Evolutionary conservation across 2,797 vertebrate species (phyloP).

Genomic region (Phataginus tricuspis): DNA sequence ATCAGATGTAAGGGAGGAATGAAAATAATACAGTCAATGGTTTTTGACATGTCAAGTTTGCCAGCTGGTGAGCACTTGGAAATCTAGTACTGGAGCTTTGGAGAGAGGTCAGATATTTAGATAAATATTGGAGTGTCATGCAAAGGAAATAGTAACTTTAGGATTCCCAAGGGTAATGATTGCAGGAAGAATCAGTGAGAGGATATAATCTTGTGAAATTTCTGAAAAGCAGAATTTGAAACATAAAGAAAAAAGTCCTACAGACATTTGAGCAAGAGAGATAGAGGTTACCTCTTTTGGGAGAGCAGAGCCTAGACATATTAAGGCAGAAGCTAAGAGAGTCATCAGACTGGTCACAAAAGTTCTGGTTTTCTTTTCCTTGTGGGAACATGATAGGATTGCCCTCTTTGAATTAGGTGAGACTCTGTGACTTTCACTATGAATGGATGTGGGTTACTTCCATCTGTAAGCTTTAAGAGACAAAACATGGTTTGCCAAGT

Average conservation of each 20-base stretch:
- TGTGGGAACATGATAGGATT: background rate
- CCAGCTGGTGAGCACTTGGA: background rate
- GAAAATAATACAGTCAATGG: background rate
- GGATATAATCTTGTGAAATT: background rate
- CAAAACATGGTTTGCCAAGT: background rate
- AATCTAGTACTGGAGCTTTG: background rate
- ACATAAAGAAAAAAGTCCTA: background rate
- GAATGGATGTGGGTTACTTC: background rate
- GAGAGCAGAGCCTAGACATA: background rate
- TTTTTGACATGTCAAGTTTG: background rate
- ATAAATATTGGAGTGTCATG: background rate
- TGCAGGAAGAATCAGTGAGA: slow-evolving; percentile 11
- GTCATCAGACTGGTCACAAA: background rate
- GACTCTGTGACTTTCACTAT: background rate
- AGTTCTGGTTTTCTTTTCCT: background rate
- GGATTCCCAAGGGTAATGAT: background rate
- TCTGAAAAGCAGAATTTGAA: slow-evolving; percentile 21
- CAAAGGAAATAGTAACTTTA: background rate
- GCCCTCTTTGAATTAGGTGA: background rate
- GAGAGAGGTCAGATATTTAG: slow-evolving; percentile 6
- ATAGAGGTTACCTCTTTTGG: background rate
- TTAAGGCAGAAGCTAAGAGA: background rate
- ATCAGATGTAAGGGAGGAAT: background rate
- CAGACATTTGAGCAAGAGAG: background rate
- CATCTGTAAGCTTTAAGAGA: background rate